Conservation (phyloP, 2,113 vertebrate species). For the Nerophis lumbriciformis region DNA sequence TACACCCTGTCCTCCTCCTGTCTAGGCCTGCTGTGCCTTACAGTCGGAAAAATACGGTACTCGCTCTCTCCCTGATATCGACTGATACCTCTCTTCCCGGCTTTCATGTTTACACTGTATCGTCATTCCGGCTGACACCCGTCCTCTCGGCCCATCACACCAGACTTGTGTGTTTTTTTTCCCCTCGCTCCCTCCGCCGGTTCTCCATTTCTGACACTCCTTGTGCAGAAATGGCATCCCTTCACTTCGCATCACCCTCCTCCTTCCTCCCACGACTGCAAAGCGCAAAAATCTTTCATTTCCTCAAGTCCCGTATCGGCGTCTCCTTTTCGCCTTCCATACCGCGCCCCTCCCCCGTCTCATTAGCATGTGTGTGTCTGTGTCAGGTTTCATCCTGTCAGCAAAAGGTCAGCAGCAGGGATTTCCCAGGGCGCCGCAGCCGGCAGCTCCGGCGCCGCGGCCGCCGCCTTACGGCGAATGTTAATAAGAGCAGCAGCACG, state of each 20-base stretch:
- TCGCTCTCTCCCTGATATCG: constrained; percentile 15
- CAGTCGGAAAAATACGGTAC: constrained; percentile 7
- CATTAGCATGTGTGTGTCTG: constrained; percentile 59
- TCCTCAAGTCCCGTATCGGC: constrained; percentile 28
- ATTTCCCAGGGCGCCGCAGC: constrained; percentile 66
- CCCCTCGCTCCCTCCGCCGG: neutral
- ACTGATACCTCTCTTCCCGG: constrained; percentile 19
- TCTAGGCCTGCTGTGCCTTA: too few species aligned
- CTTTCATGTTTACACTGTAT: neutral
- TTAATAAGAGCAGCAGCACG: constrained; percentile 54
- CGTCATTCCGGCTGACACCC: constrained; percentile 12
- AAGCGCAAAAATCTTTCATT: constrained; percentile 23
- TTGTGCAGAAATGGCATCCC: constrained; percentile 9
- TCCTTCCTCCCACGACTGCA: constrained; percentile 11
- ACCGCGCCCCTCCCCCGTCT: constrained; percentile 17
- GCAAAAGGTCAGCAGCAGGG: constrained; percentile 69
- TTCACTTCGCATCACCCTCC: constrained; percentile 7
- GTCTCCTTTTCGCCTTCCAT: constrained; percentile 2
- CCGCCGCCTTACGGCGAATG: constrained; percentile 60
- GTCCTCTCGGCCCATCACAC: constrained; percentile 1
- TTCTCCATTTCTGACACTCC: constrained; percentile 4
- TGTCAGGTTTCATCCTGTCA: constrained; percentile 69
- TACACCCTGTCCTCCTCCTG: too few species aligned
- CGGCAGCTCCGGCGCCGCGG: constrained; percentile 60
- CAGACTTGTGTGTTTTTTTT: constrained; percentile 1